Evolutionary conservation across 1,140 invertebrate species (phyloP), one percentile per base, ranked within the genome.

Genomic region (Anadara kagoshimensis): DNA sequence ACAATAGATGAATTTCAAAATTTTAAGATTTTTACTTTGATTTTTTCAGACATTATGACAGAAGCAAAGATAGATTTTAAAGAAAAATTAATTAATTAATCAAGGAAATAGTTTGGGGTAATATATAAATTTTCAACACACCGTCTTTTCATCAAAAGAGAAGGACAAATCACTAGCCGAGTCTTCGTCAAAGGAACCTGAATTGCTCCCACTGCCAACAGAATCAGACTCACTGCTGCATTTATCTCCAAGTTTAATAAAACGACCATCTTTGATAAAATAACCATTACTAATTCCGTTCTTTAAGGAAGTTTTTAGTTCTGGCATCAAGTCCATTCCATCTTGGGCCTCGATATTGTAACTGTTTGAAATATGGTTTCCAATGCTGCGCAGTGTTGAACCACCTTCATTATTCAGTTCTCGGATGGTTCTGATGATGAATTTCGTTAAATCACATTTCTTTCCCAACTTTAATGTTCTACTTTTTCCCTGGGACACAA

Each of bases 351-450:
- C 85, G 71, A 97, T 92, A 76, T 92, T 93, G 83, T 95, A 95
- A 54, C 94, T 94, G 85, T 95, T 94, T 66, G 93, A 91, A 63
- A 95, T 90, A 80, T 94, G 94, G 83, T 94, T 95, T 86, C 97
- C 95, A 78, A 97, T 94, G 75, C 91, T 92, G 88, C 94, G 94
- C 29, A 96, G 86, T 18, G 92, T 93, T 18, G 95, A 95, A 24
- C 95, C 95, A 75, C 94, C 94, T 69, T 93, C 91, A 84, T 96
- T 95, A 57, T 93, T 93, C 47, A 97, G 89, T 88, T 96, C 95
- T 43, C 94, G 92, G 22, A 97, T 93, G 62, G 94, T 94, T 88
- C 94, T 94, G 47, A 96, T 91, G 63, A 91, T 78, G 41, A 94
- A 92, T 89, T 95, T 94, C 66, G 92, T 93, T 43, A 97, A 89